Evolutionary conservation across 2,113 vertebrate genomes (phyloP), one percentile per base, ranked within the genome.

Genomic region (Phocoena phocoena): DNA sequence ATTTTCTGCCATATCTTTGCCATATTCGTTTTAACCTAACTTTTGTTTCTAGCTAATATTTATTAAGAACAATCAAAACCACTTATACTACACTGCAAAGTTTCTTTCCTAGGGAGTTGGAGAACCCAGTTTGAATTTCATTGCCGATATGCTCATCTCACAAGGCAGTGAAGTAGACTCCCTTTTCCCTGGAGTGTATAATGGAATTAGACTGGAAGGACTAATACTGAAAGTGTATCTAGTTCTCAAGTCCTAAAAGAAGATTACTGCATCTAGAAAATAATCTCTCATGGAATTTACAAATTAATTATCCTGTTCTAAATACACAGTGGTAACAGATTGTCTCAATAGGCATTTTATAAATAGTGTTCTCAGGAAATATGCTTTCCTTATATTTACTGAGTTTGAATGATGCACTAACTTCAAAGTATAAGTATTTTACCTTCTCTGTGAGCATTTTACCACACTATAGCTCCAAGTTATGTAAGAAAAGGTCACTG

Each of bases 191-290:
- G n/a, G 26, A 44, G 33, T 90, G 8, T 76, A 41, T 70, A 94
- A 95, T 65, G 50, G 26, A 84, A 93, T 94, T 94, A 73, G 8
- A 85, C 23, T 28, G 33, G 17, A 94, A 74, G 77, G 38, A 91
- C 58, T 95, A 80, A 93, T 81, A 55, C 28, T 76, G 33, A 95
- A 84, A 88, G 38, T 71, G 8, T 71, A 86, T 36, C 8, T 60
- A 86, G 33, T 67, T 93, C 28, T 74, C 13, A 82, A 97, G 70
- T 90, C 26, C 47, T 65, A 68, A 96, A 96, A 83, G 28, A 87
- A 82, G 18, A 82, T 73, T 38, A 62, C 10, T 60, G 8, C 7
- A 41, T 70, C 25, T 90, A 62, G 13, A 93, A 90, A 41, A 92
- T 77, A 84, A 79, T 89, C 17, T 84, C 3, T 80, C 41, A 41